Percentiles rank a stretch among this genome's conserved stretches.
These are phyloP conservation scores for Bugula neritina DNA, from an alignment of 2,888 invertebrate species.

Conservation along the genomic window DNA sequence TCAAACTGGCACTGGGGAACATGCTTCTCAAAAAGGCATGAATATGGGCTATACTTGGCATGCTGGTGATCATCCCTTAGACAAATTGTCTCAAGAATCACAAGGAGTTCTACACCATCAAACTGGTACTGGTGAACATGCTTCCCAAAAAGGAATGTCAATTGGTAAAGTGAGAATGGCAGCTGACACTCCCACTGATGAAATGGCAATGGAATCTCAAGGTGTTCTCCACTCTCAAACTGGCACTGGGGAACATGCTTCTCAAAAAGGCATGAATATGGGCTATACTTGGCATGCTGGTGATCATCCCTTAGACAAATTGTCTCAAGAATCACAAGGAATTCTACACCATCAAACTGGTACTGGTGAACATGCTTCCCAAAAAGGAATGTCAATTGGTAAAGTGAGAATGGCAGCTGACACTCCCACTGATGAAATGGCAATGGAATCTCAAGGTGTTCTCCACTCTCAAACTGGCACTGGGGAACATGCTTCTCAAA, in stretches of 20 bases:
- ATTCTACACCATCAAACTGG: conserved; percentile 5
- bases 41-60: conserved; percentile 9
- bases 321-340: conserved; percentile 1
- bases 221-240: conserved; percentile 1
- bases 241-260: background rate
- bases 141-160: conserved; percentile 20
- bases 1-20: conserved; percentile 12
- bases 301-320: background rate
- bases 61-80: conserved; percentile 2
- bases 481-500: conserved; percentile 1
- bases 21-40: conserved; percentile 14
- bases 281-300: background rate
- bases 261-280: conserved; percentile 16
- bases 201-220: conserved; percentile 4
- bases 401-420: background rate
- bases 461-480: background rate
- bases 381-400: conserved; percentile 14
- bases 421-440: background rate
- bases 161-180: conserved; percentile 1
- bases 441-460: background rate
- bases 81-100: background rate
- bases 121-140: conserved; percentile 8
- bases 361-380: conserved; percentile 3
- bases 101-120: conserved; percentile 1
- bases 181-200: background rate